Evolutionary conservation across 2,113 vertebrate genomes (phyloP).

Genomic region (Nannospalax galili): DNA sequence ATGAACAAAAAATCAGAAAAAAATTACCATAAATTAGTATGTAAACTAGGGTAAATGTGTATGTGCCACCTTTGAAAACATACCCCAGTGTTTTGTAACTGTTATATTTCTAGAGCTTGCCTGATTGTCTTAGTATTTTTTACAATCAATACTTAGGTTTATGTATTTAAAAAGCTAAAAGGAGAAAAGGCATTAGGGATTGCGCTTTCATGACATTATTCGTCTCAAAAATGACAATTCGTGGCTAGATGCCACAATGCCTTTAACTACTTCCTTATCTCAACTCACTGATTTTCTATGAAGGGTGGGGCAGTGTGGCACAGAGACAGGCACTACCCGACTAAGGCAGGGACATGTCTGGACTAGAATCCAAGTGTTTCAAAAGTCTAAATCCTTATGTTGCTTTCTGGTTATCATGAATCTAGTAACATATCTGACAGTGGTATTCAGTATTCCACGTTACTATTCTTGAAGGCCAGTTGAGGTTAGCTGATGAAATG

Average conservation of each 20-base stretch:
- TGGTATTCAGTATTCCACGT: background rate
- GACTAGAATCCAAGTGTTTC: slow-evolving; percentile 4
- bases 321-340: background rate
- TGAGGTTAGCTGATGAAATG: background rate
- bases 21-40: background rate
- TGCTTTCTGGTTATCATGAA: background rate
- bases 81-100: background rate
- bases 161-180: background rate
- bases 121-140: background rate
- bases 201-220: background rate
- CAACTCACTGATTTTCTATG: background rate
- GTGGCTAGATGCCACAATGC: background rate
- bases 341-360: background rate
- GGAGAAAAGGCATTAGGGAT: background rate
- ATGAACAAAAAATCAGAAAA: background rate
- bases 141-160: background rate
- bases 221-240: slow-evolving; percentile 11
- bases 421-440: background rate
- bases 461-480: background rate
- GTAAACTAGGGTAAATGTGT: background rate
- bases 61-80: background rate
- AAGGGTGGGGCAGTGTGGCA: background rate
- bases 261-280: background rate
- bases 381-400: background rate
- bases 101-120: background rate